These are phyloP conservation scores for Dinoponera quadriceps DNA, from an alignment of 1,140 invertebrate species.

Conservation along the genomic window DNA sequence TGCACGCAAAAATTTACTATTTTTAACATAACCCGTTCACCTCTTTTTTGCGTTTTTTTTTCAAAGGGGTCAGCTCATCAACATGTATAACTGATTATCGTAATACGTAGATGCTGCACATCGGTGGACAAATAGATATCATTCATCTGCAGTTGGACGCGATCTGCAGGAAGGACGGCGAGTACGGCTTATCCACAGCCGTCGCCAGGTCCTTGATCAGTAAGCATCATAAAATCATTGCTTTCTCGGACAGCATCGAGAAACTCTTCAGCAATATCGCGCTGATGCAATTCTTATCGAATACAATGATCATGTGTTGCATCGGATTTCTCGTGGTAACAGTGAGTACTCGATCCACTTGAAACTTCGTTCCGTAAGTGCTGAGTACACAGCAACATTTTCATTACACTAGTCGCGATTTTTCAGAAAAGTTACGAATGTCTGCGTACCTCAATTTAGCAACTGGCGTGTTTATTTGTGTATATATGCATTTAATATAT, in stretches of 20 bases:
- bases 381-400: not conserved
- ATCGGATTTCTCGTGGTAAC: conserved; percentile 37
- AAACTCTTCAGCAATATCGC: conserved; percentile 43
- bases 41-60: too few species aligned
- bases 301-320: conserved; percentile 46
- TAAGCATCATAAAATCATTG: conserved; percentile 38
- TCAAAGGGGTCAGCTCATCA: too few species aligned
- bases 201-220: not conserved
- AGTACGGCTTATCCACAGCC: not conserved
- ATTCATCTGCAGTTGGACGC: conserved; percentile 10
- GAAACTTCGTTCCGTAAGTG: not conserved
- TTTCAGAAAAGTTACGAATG: too few species aligned
- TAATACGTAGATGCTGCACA: conserved; percentile 59
- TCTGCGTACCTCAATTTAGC: too few species aligned
- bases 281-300: conserved; percentile 46
- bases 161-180: not conserved
- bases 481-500: not conserved
- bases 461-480: not conserved
- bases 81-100: conserved; percentile 23
- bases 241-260: conserved; percentile 14
- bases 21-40: too few species aligned
- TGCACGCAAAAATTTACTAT: too few species aligned
- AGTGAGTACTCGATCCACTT: conserved; percentile 53
- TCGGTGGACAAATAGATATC: conserved; percentile 65
- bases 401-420: too few species aligned